phyloP scores from a whole-genome alignment of 53 echinoderm and acorn worm genomes.

The Paelopatides confundens region DNA sequence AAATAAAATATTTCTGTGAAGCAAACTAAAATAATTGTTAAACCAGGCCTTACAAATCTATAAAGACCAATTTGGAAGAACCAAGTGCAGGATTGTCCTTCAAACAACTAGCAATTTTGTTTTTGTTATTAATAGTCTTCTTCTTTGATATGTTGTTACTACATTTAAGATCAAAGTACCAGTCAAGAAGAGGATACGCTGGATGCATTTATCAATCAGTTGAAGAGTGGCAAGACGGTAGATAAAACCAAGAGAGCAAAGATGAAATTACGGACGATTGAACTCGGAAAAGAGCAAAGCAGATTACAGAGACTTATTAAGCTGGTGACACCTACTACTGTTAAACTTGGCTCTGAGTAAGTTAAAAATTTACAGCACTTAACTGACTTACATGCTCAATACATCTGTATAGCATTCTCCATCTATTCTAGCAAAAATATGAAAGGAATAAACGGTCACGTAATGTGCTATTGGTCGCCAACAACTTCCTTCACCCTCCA shows the following conservation, averaged over 20 bases:
- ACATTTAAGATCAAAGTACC: neutral
- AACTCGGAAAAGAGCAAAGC: slow-evolving; percentile 83
- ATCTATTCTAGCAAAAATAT: neutral
- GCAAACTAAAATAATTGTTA: too few relatives aligned
- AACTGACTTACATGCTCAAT: too few relatives aligned
- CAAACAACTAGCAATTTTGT: too few relatives aligned
- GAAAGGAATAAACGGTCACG: too few relatives aligned
- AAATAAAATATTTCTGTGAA: too few relatives aligned
- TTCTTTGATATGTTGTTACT: too few relatives aligned
- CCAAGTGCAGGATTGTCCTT: too few relatives aligned
- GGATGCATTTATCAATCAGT: slow-evolving; percentile 91
- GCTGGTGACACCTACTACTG: slow-evolving; percentile 74
- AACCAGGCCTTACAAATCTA: too few relatives aligned
- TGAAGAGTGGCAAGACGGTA: slow-evolving; percentile 78
- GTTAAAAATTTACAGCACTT: neutral
- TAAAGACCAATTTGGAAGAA: too few relatives aligned
- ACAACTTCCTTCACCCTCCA: too few relatives aligned
- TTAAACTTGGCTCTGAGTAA: slow-evolving; percentile 70
- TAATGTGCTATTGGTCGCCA: too few relatives aligned
- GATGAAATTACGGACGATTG: slow-evolving; percentile 78
- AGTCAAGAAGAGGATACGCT: slow-evolving; percentile 66
- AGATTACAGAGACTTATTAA: slow-evolving; percentile 76
- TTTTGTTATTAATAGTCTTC: too few relatives aligned
- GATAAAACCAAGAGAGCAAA: slow-evolving; percentile 88
- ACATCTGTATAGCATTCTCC: neutral